Evolutionary conservation across 2,888 invertebrate genomes (phyloP), one percentile per base, ranked within the genome.

Genomic region (Prosopocoilus inquinatus): DNA sequence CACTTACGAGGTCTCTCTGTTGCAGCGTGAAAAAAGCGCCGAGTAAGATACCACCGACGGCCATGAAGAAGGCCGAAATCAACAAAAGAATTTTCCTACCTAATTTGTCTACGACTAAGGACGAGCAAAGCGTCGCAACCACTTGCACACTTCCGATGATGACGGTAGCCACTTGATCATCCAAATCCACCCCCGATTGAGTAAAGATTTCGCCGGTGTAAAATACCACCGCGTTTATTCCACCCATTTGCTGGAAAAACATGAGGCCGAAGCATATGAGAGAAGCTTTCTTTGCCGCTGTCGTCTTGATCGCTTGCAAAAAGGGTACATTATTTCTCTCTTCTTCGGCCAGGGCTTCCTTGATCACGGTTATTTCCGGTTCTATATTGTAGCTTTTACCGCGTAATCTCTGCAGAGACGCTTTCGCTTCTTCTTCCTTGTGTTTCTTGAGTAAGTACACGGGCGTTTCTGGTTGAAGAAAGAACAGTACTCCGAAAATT

Each of bases 401-500:
- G n/a, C 95, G 83, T 13, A 96, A 79, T 77, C 81, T 85, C 58
- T 84, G 76, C 61, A 95, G 76, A 0, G 92, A 84, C 43, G 83
- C 79, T 4, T 83, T 78, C 0, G 94, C 94, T 49, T 84, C 85
- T 1, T 84, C 82, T 15, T 82, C 77, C 38, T 82, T 80, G 4
- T 83, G 83, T 69, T 86, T 87, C 45, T 82, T 80, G 60, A 90
- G 80, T 62, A 86, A 79, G 71, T 82, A 91, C 28, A 85, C 84
- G 0, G 96, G 95, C 3, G 91, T 87, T 76, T 96, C 96, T 0
- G 95, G 96, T 85, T 94, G 90, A 65, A 91, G 88, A 67, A 89
- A 82, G 76, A 93, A 90, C 2, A 88, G 78, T 0, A 80, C 65
- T 0, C 85, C 86, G 64, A 91, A 89, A 3, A 90, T 65, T 0